phyloP scores from a whole-genome alignment of 2,797 vertebrate species.

The Typhlichthys eigenmanni region DNA sequence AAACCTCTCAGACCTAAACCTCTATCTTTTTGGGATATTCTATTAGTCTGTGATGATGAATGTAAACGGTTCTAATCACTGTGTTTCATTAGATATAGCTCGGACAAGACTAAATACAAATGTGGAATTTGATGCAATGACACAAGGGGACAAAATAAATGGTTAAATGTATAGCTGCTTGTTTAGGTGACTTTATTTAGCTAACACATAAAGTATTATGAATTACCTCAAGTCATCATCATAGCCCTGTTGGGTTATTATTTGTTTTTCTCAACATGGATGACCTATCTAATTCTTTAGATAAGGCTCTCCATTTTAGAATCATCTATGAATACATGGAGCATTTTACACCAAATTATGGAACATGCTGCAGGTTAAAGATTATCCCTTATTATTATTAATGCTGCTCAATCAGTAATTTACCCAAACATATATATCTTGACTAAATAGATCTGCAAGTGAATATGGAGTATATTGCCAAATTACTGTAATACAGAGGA shows the following conservation, averaged over 20 bases:
- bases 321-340: not conserved
- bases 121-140: not conserved
- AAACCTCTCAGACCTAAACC: no score
- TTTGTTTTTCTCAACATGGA: slow-evolving; percentile 53
- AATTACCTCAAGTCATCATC: slow-evolving; percentile 34
- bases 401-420: no score
- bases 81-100: not conserved
- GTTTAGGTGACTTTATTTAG: slow-evolving; percentile 25
- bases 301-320: slow-evolving; percentile 34
- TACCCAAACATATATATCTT: no score
- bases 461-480: no score
- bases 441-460: no score
- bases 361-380: no score
- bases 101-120: not conserved
- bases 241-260: slow-evolving; percentile 48
- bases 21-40: no score
- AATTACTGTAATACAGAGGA: no score
- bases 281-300: slow-evolving; percentile 68
- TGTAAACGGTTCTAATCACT: not conserved
- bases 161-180: not conserved
- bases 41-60: no score
- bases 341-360: no score
- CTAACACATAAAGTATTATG: slow-evolving; percentile 24
- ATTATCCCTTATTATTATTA: no score
- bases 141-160: slow-evolving; percentile 5